Percentiles rank a stretch among this genome's conserved stretches.
phyloP scores from a whole-genome alignment of 2,797 vertebrate genomes.

The Pyrocephalus nanus region DNA sequence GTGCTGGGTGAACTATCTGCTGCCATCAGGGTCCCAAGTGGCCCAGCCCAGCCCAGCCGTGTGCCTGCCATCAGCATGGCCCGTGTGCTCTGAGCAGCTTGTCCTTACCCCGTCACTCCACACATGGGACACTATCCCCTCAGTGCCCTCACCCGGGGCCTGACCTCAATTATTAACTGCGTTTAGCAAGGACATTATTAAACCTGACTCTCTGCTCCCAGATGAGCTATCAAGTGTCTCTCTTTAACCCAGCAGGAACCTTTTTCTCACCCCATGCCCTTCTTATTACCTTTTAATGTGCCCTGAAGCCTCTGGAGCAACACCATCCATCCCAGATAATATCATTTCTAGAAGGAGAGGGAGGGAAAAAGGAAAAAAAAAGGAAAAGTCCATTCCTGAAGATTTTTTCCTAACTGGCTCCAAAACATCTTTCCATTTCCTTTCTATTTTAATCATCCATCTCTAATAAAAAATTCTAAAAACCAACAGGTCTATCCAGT shows the following conservation, averaged over 20 bases:
- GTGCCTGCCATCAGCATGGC: neutral
- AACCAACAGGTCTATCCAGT: neutral
- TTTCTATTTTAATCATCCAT: conserved; percentile 10
- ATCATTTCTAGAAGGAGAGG: conserved; percentile 17
- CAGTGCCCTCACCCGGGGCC: conserved; percentile 68
- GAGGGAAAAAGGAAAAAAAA: accelerated
- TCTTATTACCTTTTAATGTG: conserved; percentile 75
- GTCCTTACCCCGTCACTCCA: conserved; percentile 47
- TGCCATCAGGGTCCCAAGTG: neutral
- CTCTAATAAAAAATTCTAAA: neutral
- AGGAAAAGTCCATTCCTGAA: neutral
- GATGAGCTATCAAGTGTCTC: conserved; percentile 80
- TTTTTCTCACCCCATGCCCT: conserved; percentile 82
- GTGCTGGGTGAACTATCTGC: neutral
- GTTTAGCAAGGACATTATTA: conserved; percentile 77
- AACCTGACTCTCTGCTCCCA: conserved; percentile 79
- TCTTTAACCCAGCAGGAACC: conserved; percentile 74
- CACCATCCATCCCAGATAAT: conserved; percentile 37
- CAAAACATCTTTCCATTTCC: neutral
- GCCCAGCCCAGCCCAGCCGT: neutral
- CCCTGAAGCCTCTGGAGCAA: conserved; percentile 62
- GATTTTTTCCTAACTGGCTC: conserved; percentile 21
- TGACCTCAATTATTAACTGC: conserved; percentile 82
- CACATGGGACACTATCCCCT: conserved; percentile 70
- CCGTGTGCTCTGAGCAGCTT: neutral